Evolutionary conservation across 1,140 invertebrate species (phyloP).

Genomic region (Zaprionus lachaisei): DNA sequence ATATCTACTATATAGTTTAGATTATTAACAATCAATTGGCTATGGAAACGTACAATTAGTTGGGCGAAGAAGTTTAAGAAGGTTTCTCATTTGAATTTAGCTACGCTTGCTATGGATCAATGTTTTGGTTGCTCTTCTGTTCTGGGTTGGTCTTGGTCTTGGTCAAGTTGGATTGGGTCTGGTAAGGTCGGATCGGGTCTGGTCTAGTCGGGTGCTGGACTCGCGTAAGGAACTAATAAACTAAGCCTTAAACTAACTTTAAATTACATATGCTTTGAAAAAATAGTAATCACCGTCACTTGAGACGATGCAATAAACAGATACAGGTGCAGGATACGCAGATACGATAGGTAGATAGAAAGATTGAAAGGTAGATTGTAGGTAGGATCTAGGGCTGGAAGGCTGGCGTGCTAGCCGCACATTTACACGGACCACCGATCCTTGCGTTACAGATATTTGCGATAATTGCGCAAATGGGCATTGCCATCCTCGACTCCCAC

Average conservation of each 20-base stretch:
- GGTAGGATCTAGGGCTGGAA: constrained; percentile 16
- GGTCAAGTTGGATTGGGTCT: neutral
- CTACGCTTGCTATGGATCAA: constrained; percentile 24
- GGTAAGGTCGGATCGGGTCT: neutral
- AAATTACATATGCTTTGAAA: constrained; percentile 56
- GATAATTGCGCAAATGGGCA: constrained; percentile 81
- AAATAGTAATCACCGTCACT: constrained; percentile 44
- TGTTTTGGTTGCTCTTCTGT: constrained; percentile 30
- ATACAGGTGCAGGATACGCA: constrained; percentile 13
- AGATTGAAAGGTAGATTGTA: constrained; percentile 19
- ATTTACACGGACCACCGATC: constrained; percentile 26
- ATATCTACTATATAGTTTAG: constrained; percentile 28
- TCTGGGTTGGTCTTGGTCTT: constrained; percentile 14
- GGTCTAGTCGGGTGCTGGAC: constrained; percentile 17
- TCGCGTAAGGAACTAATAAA: constrained; percentile 70
- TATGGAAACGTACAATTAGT: constrained; percentile 51
- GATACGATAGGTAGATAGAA: constrained; percentile 29
- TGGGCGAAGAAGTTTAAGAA: neutral
- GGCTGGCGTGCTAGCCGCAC: constrained; percentile 12
- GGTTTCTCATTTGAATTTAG: constrained; percentile 15
- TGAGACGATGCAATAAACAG: constrained; percentile 39
- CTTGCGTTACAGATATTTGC: constrained; percentile 83
- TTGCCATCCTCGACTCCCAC: constrained; percentile 70
- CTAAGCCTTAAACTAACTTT: constrained; percentile 64
- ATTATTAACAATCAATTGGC: constrained; percentile 54